phyloP scores from a whole-genome alignment of 2,113 vertebrate genomes.

The Telmatochromis brichardi region DNA sequence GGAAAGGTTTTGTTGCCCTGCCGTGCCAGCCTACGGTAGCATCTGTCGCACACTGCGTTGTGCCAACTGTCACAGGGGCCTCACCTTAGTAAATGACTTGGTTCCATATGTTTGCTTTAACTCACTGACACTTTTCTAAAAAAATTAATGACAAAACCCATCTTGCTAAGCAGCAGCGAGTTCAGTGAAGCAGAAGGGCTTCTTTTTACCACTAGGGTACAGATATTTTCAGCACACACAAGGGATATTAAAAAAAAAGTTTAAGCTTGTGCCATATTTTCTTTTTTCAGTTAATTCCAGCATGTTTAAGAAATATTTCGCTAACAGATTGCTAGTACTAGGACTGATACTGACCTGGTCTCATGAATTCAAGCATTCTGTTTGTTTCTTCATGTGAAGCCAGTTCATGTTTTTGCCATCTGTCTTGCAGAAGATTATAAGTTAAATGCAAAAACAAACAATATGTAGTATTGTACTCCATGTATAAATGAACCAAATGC shows the following conservation, averaged over 20 bases:
- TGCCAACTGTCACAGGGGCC: conserved; percentile 48
- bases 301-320: not conserved
- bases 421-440: not conserved
- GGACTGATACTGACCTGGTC: not conserved
- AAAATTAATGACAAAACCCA: not conserved
- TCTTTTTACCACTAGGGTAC: not conserved
- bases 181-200: not conserved
- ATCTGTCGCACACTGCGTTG: conserved; percentile 46
- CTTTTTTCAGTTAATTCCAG: not conserved
- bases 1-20: conserved; percentile 29
- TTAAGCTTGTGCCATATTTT: not conserved
- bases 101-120: conserved; percentile 45
- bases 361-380: not conserved
- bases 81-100: conserved; percentile 41
- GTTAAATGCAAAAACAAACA: not conserved
- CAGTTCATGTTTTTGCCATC: not conserved
- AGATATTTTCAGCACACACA: not conserved
- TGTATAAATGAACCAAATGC: not conserved
- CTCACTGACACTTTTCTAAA: conserved; percentile 24
- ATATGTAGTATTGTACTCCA: not conserved
- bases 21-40: conserved; percentile 14
- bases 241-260: not conserved
- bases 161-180: not conserved
- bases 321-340: not conserved
- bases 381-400: not conserved